Evolutionary conservation across 2,797 vertebrate species (phyloP).

Genomic region (Hemitrygon akajei): DNA sequence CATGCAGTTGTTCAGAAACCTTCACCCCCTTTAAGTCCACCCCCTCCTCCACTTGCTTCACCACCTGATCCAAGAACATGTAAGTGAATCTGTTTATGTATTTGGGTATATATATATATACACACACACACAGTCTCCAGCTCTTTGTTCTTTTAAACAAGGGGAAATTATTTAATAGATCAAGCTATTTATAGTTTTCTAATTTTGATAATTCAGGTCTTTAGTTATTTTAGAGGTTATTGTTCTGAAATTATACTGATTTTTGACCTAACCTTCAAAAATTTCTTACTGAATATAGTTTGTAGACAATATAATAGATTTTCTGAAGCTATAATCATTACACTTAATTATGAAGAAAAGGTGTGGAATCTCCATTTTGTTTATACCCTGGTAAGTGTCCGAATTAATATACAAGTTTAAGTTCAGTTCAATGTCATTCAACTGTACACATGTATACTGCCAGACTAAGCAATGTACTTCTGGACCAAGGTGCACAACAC

Average conservation of each 20-base stretch:
- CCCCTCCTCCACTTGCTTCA: background rate
- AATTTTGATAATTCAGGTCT: background rate
- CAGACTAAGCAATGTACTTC: too few species aligned
- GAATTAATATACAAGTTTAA: background rate
- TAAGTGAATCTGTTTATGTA: constrained; percentile 49
- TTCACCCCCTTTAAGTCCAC: constrained; percentile 18
- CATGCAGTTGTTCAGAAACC: constrained; percentile 21
- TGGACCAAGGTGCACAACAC: too few species aligned
- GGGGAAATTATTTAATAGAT: background rate
- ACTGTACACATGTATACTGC: too few species aligned
- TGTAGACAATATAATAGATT: background rate
- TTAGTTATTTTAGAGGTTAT: constrained; percentile 16
- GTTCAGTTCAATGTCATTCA: too few species aligned
- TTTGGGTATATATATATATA: constrained; percentile 41
- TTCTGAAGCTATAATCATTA: background rate
- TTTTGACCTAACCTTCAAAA: constrained; percentile 6
- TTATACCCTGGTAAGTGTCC: background rate
- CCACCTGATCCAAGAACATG: constrained; percentile 49
- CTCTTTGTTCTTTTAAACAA: background rate
- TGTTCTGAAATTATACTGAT: constrained; percentile 3
- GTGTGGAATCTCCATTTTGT: background rate
- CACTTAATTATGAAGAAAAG: background rate
- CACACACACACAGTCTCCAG: background rate
- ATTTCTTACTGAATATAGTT: background rate
- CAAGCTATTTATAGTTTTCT: background rate